A percentile compares a stretch with the other conserved stretches of the same genome.
Conservation (phyloP, 2,113 vertebrate species). For the Semicossyphus pulcher region DNA sequence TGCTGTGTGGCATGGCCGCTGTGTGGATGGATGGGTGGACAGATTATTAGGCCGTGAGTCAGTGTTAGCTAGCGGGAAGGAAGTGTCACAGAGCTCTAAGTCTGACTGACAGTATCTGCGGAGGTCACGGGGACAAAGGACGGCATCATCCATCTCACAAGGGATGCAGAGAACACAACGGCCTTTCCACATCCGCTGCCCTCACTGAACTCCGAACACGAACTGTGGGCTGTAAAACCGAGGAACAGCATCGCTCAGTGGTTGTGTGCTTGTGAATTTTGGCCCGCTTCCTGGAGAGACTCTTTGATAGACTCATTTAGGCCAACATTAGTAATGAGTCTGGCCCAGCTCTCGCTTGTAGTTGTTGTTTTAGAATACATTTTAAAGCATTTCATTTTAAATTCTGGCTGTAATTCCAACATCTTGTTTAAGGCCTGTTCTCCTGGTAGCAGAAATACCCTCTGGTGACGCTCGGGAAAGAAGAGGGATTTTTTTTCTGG, state of each 20-base stretch:
- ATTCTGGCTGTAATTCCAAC: constrained; percentile 62
- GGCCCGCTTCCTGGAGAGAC: constrained; percentile 60
- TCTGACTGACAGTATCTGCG: constrained; percentile 61
- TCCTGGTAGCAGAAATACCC: constrained; percentile 45
- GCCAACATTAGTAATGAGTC: constrained; percentile 74
- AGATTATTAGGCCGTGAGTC: constrained; percentile 67
- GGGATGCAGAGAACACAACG: constrained; percentile 46
- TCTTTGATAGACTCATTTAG: constrained; percentile 77
- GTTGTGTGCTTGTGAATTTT: constrained; percentile 35
- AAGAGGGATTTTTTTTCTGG: neutral
- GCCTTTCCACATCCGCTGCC: constrained; percentile 54
- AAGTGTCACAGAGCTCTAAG: constrained; percentile 59
- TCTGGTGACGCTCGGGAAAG: constrained; percentile 22
- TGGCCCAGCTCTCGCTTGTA: constrained; percentile 60
- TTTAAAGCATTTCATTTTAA: constrained; percentile 66
- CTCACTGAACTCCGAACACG: constrained; percentile 29
- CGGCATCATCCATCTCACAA: constrained; percentile 36
- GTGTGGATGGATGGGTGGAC: constrained; percentile 59
- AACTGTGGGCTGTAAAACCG: constrained; percentile 35
- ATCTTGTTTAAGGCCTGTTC: constrained; percentile 60
- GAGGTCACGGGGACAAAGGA: constrained; percentile 61
- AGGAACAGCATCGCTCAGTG: constrained; percentile 36
- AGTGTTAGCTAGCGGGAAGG: constrained; percentile 48
- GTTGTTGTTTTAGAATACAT: constrained; percentile 64
- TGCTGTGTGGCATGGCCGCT: constrained; percentile 47